Base-by-base conservation (phyloP, 2,113 vertebrate species). In the Cricetomys ansorgei region DNA sequence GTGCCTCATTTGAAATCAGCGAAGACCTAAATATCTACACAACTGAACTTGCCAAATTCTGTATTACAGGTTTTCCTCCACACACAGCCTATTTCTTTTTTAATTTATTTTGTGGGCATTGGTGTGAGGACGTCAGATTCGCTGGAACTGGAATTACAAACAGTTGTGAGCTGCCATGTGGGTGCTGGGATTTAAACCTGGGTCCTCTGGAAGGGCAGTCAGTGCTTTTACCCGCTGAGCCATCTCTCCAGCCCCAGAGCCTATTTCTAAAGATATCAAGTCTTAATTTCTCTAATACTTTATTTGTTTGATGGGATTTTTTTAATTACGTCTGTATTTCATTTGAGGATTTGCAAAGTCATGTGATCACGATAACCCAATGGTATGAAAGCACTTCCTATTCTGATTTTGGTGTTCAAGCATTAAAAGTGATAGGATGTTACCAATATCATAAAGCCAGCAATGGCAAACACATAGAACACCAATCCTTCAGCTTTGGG, bases 281-380 rank as follows among this genome's bases (percentile, higher is more conserved):
- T 67, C 43, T 27, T 93, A 48, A 73, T 55, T 93, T 91, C 6
- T 85, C 10, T 40, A 67, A 87, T 23, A 93, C 53, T 19, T 81
- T 70, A 76, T 7, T 64, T 93, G 45, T 76, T 86, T 50, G 45
- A 2, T 31, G 72, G 12, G 31, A 23, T 6, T 70, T 83, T 92
- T 53, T 87, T n/a, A 70, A 94, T 80, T 83, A 90, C 4, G 45
- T 45, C 59, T 76, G 50, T 21, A 80, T 80, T 91, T 94, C 55
- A 83, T 31, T 92, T 67, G 59, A 37, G 12, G 43, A 15, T 80
- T 94, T 92, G 83, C 31, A 89, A 93, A 84, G 21, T 69, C 10
- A 4, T n/a, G 23, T 37, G 34, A 29, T 92, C 64, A 91, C 23
- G 81, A 86, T 55, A 94, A 85, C 21, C 25, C 70, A 83, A 45